Evolutionary conservation across 2,888 invertebrate genomes (phyloP).

Genomic region (Parthenolecanium corni): DNA sequence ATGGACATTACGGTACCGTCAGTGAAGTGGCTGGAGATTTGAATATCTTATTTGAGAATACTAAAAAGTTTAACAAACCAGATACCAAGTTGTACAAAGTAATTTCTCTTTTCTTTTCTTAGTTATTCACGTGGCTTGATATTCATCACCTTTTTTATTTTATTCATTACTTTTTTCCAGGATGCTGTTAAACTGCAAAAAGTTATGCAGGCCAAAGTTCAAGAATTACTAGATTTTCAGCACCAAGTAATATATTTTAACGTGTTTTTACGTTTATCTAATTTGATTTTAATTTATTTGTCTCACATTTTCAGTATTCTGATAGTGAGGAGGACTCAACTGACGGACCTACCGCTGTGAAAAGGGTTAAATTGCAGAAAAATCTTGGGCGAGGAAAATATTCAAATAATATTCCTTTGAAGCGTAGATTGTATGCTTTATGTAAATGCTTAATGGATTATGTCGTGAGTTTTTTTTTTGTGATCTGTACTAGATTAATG

Average conservation of each 20-base stretch:
- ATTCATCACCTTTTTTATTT: no score
- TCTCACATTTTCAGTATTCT: constrained; percentile 40
- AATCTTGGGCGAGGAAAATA: constrained; percentile 41
- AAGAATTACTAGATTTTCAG: constrained; percentile 56
- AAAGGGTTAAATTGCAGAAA: constrained; percentile 31
- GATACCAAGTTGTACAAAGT: constrained; percentile 72
- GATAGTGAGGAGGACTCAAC: constrained; percentile 44
- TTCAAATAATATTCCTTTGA: constrained; percentile 51
- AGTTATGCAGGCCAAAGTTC: constrained; percentile 68
- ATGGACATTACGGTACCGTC: constrained; percentile 68
- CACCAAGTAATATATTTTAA: constrained; percentile 39
- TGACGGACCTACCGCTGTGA: constrained; percentile 34
- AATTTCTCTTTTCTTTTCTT: constrained; percentile 32
- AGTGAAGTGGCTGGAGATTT: constrained; percentile 86
- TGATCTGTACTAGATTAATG: no score
- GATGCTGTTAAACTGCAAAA: constrained; percentile 74
- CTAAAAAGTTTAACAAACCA: constrained; percentile 74
- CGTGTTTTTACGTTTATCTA: neutral
- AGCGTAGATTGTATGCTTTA: constrained; percentile 66
- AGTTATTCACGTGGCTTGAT: no score
- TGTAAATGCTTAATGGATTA: constrained; percentile 63
- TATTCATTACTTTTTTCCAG: no score
- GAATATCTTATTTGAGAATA: constrained; percentile 94
- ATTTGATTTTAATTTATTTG: neutral
- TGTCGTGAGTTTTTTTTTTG: constrained; percentile 40